Percentiles rank a stretch among this genome's conserved stretches.
Conservation (phyloP, 64 coral and sea anemone species). For the Montipora foliosa region DNA sequence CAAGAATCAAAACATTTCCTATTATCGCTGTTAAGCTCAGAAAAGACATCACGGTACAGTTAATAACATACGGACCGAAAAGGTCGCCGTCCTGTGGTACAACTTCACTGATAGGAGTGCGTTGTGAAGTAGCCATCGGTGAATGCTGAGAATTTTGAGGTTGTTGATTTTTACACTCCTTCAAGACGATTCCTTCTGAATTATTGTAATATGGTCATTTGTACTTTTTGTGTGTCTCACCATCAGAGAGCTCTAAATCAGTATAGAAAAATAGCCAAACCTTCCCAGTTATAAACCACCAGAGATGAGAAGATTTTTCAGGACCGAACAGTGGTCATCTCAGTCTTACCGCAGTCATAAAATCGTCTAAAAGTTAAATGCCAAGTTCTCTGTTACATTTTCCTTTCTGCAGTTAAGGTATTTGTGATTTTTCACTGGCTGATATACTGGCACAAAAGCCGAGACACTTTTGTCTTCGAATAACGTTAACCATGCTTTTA, state of each 20-base stretch:
- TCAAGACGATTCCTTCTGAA: neutral
- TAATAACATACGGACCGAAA: neutral
- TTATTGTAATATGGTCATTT: neutral
- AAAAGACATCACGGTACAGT: constrained; percentile 18
- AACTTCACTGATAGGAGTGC: constrained; percentile 1
- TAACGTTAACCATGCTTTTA: neutral
- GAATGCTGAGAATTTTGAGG: no score
- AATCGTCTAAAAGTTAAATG: no score
- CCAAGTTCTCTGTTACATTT: no score
- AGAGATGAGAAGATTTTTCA: no score
- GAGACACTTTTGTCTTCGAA: neutral
- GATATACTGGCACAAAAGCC: neutral
- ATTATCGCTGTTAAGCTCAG: constrained; percentile 28
- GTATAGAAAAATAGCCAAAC: neutral
- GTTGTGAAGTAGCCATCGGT: neutral
- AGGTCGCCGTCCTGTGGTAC: constrained; percentile 13
- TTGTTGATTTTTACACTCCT: neutral
- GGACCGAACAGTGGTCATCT: no score
- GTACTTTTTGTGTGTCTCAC: neutral
- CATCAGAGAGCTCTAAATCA: neutral
- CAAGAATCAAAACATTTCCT: constrained; percentile 31
- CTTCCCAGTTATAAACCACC: neutral
- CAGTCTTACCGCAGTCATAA: no score
- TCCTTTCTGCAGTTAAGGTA: neutral
- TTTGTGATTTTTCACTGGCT: neutral